phyloP scores from a whole-genome alignment of 2,888 invertebrate genomes.

The Morpho helenor region DNA sequence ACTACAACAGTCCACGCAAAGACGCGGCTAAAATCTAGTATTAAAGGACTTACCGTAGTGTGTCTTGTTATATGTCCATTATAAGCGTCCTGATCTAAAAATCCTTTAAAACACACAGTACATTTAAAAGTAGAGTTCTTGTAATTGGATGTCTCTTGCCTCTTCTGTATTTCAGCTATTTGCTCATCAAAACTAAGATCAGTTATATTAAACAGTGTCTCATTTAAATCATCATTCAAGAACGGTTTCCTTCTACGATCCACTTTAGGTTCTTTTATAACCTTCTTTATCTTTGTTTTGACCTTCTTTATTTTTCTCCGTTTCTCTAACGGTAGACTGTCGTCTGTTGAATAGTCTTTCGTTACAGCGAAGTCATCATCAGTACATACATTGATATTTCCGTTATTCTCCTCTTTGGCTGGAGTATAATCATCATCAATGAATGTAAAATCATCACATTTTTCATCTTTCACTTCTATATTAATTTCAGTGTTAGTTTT shows the following conservation, averaged over 20 bases:
- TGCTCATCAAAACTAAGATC: conserved; percentile 58
- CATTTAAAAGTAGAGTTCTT: conserved; percentile 62
- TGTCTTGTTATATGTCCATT: conserved; percentile 57
- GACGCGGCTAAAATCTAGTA: neutral
- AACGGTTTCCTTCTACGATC: conserved; percentile 60
- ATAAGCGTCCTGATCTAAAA: conserved; percentile 60
- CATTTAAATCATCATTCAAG: conserved; percentile 57
- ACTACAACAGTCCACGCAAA: too few species aligned
- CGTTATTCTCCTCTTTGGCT: conserved; percentile 16
- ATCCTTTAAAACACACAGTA: conserved; percentile 60
- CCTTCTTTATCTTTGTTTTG: conserved; percentile 31
- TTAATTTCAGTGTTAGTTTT: conserved; percentile 29
- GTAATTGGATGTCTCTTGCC: conserved; percentile 56
- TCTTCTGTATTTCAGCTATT: conserved; percentile 57
- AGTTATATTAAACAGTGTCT: conserved; percentile 56
- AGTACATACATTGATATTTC: neutral
- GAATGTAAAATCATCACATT: neutral
- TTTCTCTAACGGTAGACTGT: conserved; percentile 46
- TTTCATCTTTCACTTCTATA: conserved; percentile 7
- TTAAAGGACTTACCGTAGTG: conserved; percentile 47
- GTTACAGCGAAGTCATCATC: conserved; percentile 22
- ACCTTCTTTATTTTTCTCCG: conserved; percentile 33
- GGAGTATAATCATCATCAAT: conserved; percentile 15
- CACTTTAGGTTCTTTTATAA: conserved; percentile 44
- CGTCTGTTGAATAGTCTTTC: conserved; percentile 47